Percentiles rank a stretch among this genome's conserved stretches.
Evolutionary conservation across 1,140 invertebrate genomes (phyloP).

Genomic region (Magallana angulata): DNA sequence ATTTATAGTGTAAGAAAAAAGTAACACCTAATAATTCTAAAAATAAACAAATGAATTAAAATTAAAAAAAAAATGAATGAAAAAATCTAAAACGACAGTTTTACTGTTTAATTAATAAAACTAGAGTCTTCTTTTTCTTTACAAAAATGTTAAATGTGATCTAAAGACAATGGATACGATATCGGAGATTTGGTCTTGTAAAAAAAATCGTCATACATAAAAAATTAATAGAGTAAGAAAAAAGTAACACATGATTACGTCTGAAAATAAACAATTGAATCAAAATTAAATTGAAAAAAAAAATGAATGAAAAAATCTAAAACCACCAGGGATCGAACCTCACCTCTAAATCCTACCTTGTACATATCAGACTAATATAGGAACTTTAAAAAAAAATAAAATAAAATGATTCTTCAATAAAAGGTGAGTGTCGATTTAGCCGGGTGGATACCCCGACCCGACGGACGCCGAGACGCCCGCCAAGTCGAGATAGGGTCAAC

Average conservation of each 20-base stretch:
- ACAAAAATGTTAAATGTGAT: no score
- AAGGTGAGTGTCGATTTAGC: slow-evolving; percentile 11
- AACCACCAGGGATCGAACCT: background rate
- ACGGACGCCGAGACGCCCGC: background rate
- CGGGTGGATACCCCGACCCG: background rate
- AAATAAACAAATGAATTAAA: background rate
- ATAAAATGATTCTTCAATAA: background rate
- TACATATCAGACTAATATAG: background rate
- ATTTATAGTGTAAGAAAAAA: no score
- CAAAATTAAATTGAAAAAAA: background rate
- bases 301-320: background rate
- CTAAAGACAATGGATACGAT: no score
- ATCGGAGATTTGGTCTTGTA: no score
- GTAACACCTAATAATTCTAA: no score
- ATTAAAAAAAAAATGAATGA: background rate
- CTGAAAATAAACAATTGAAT: background rate
- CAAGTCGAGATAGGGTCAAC: background rate
- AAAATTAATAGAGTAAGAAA: no score
- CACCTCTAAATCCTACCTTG: background rate
- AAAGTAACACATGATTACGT: no score
- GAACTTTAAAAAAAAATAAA: background rate
- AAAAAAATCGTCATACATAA: no score
- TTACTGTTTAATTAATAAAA: no score
- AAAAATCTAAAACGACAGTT: background rate
- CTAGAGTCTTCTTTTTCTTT: no score